These are phyloP conservation scores for Prolemur simus DNA, from an alignment of 2,113 vertebrate genomes.

Conservation along the genomic window DNA sequence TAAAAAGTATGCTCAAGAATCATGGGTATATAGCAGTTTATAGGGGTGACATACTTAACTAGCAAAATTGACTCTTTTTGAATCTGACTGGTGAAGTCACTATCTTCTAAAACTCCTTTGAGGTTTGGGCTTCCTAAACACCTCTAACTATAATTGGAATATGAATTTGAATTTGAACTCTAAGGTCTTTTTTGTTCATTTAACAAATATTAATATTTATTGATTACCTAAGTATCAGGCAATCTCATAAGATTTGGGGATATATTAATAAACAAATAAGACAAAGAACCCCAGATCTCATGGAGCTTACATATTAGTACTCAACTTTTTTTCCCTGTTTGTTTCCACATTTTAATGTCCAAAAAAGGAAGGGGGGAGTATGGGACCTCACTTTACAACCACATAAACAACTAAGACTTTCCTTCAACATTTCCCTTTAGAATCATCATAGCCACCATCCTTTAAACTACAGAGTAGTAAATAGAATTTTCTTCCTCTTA, in stretches of 20 bases:
- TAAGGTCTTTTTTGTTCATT: not conserved
- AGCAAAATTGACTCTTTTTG: not conserved
- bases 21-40: not conserved
- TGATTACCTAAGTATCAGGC: not conserved
- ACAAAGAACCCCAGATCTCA: not conserved
- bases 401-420: not conserved
- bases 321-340: not conserved
- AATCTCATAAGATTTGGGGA: not conserved
- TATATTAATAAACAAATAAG: not conserved
- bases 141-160: not conserved
- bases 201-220: not conserved
- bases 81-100: not conserved
- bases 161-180: constrained; percentile 23
- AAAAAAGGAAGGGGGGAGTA: not conserved
- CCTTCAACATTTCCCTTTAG: not conserved
- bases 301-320: not conserved
- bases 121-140: not conserved
- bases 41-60: not conserved
- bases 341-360: not conserved
- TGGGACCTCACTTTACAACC: not conserved
- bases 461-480: not conserved
- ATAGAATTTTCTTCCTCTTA: not conserved
- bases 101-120: not conserved
- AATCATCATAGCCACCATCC: not conserved
- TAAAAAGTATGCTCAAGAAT: not conserved